phyloP scores from a whole-genome alignment of 2,888 invertebrate species.

The Pelosia muscerda region DNA sequence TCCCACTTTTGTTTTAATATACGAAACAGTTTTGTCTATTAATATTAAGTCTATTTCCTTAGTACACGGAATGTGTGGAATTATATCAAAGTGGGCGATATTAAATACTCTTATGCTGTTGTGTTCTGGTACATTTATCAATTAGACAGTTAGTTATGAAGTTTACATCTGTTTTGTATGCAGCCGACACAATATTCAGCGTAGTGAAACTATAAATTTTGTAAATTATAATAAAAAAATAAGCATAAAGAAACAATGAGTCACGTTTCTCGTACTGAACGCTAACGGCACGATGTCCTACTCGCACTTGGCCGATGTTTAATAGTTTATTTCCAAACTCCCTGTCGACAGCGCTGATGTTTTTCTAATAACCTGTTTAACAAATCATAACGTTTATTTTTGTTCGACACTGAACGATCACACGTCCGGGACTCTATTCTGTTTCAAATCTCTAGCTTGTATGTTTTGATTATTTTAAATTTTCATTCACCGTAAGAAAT shows the following conservation, averaged over 20 bases:
- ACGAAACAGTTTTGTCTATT: slow-evolving; percentile 54
- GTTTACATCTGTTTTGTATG: slow-evolving; percentile 47
- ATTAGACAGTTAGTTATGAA: slow-evolving; percentile 51
- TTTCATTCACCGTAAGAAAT: slow-evolving; percentile 73
- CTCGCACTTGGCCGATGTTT: slow-evolving; percentile 60
- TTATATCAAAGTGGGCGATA: slow-evolving; percentile 49
- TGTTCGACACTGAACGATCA: slow-evolving; percentile 80
- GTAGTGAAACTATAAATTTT: slow-evolving; percentile 20
- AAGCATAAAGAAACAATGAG: slow-evolving; percentile 32
- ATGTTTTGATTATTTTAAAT: slow-evolving; percentile 80
- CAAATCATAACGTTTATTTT: slow-evolving; percentile 85
- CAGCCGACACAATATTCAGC: slow-evolving; percentile 25
- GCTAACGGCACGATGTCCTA: slow-evolving; percentile 21
- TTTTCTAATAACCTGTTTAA: slow-evolving; percentile 83
- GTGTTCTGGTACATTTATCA: slow-evolving; percentile 44
- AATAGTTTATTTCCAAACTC: slow-evolving; percentile 71
- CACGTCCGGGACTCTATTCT: slow-evolving; percentile 82
- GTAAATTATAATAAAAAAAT: slow-evolving; percentile 30
- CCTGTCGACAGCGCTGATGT: slow-evolving; percentile 76
- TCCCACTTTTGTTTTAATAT: slow-evolving; percentile 69
- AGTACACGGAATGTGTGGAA: slow-evolving; percentile 34
- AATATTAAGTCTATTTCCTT: slow-evolving; percentile 55
- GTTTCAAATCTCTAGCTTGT: slow-evolving; percentile 79
- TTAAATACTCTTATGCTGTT: slow-evolving; percentile 37
- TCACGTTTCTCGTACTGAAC: slow-evolving; percentile 33